Conservation (phyloP, 92 coral and sea anemone genomes). For the Palythoa grandis region DNA sequence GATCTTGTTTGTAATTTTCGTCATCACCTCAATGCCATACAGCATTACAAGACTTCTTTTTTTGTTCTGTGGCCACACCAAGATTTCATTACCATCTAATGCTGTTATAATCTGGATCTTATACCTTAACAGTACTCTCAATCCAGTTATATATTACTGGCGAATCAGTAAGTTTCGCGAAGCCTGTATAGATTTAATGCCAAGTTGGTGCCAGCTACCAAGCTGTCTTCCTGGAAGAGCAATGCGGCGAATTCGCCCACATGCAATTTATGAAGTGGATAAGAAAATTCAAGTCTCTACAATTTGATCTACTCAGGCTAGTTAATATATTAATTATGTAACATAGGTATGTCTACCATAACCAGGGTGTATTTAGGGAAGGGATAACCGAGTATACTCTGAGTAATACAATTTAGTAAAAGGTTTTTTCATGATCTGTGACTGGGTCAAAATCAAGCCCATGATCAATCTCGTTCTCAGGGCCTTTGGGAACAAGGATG, state of each 20-base stretch:
- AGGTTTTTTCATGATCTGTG: no score
- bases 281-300: constrained; percentile 78
- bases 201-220: constrained; percentile 91
- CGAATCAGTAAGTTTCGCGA: constrained; percentile 94
- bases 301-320: constrained; percentile 33
- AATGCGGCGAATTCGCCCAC: constrained; percentile 93
- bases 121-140: constrained; percentile 86
- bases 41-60: constrained; percentile 65
- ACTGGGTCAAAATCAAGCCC: no score
- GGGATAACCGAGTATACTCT: no score
- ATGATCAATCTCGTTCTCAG: no score
- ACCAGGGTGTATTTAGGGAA: no score
- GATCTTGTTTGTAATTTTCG: constrained; percentile 82
- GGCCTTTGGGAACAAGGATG: no score
- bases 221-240: constrained; percentile 94
- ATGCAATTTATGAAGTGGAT: constrained; percentile 90
- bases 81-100: constrained; percentile 56
- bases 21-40: constrained; percentile 81
- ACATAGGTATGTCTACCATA: not conserved
- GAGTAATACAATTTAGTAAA: no score
- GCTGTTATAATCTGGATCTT: constrained; percentile 75
- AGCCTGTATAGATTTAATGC: constrained; percentile 93
- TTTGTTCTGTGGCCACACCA: constrained; percentile 60
- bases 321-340: not conserved
- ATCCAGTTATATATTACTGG: constrained; percentile 91